A percentile compares a stretch with the other conserved stretches of the same genome.
Conservation (phyloP, 1,140 invertebrate genomes). For the Cataglyphis hispanica region DNA sequence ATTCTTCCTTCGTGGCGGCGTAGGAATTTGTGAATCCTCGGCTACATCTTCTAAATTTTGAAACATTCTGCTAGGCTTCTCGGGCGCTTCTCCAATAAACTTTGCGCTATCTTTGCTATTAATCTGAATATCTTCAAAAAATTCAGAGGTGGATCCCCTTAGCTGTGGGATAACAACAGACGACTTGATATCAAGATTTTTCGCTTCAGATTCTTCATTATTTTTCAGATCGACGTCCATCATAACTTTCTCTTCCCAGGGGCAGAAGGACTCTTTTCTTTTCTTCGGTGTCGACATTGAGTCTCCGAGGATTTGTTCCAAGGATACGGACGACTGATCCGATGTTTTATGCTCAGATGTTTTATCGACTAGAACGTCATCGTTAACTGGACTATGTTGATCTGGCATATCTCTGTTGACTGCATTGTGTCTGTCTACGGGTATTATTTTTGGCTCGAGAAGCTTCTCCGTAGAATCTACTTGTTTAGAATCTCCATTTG, state of each 20-base stretch:
- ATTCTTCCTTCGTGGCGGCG: constrained; percentile 81
- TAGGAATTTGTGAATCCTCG: constrained; percentile 74
- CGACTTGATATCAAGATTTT: neutral
- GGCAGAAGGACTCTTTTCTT: constrained; percentile 71
- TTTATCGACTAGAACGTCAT: constrained; percentile 23
- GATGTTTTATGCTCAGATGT: neutral
- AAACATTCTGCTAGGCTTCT: constrained; percentile 79
- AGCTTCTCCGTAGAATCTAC: constrained; percentile 59
- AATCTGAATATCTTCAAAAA: neutral
- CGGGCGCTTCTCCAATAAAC: neutral
- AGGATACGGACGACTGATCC: constrained; percentile 22
- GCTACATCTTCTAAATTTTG: constrained; percentile 71
- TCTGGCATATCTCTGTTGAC: constrained; percentile 18
- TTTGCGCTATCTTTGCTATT: neutral
- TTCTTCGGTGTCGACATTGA: constrained; percentile 10
- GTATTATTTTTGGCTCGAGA: constrained; percentile 77
- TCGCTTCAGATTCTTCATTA: constrained; percentile 12
- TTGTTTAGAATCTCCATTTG: constrained; percentile 33
- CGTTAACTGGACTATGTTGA: neutral
- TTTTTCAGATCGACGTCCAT: constrained; percentile 7
- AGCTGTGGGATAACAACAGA: neutral
- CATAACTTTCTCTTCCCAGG: constrained; percentile 64
- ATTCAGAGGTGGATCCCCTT: constrained; percentile 4
- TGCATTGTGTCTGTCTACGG: constrained; percentile 51
- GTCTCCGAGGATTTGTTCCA: constrained; percentile 35